Base-by-base conservation (phyloP, 1,140 invertebrate species). In the Heliothis virescens region DNA sequence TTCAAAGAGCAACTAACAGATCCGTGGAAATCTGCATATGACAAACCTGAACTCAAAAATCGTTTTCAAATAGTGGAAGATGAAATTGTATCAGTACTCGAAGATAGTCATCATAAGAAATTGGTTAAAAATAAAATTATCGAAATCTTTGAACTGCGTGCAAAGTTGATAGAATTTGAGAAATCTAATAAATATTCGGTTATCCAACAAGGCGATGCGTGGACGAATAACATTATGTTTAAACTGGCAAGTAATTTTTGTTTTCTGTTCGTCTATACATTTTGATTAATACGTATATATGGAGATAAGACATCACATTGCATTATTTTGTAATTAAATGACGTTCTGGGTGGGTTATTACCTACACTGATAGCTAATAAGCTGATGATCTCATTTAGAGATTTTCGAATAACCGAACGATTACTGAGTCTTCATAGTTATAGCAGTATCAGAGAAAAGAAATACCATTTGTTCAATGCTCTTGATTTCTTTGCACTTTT, bases 181-280 rank as follows among this genome's bases (percentile, higher is more conserved):
- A 85, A 86, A 83, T 82, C 86, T 11, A 82, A 79, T 65, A 79
- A 85, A 29, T 83, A 91, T 60, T 60, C 67, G 3, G 76, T 85
- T 3, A 76, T 85, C 26, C 53, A 55, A 48, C 84, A 85, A 73
- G 84, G 82, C 0, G 84, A 85, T 77, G 48, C 78, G 13, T 85
- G 84, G 84, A 85, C 80, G 0, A 85, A 85, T 15, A 85, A 85
- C 50, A 71, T 86, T 15, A 74, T 86, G 81, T 86, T 86, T 26
- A 79, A 47, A 53, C 34, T 76, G 62, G 82, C 82, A 77, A 76
- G 82, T 67, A 10, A 5, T 12, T 15, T 15, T 62, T 15, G 3
- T 12, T 9, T 5, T 5, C 34, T 41, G 3, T 41, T 7, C 5
- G 4, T 41, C 0, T 41, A 9, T 9, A n/a, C n/a, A n/a, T n/a